A percentile compares a stretch with the other conserved stretches of the same genome.
Evolutionary conservation across 64 coral and sea anemone species (phyloP).

Genomic region (Porites australiensis): DNA sequence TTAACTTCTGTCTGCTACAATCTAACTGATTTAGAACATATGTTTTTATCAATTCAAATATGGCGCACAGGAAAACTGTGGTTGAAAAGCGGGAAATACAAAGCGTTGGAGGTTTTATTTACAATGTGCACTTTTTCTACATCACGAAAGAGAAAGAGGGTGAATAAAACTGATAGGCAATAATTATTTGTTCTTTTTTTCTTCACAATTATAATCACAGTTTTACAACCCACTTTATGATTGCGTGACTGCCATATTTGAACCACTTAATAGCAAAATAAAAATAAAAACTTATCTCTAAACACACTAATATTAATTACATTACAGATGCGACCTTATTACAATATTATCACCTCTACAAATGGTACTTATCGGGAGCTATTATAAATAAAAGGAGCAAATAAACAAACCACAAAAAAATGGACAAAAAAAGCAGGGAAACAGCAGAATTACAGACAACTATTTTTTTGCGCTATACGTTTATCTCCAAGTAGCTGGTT

Average conservation of each 20-base stretch:
- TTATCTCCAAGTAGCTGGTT: neutral
- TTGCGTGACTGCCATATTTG: neutral
- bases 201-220: neutral
- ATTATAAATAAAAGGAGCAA: conserved; percentile 35
- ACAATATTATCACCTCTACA: neutral
- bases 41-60: neutral
- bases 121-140: neutral
- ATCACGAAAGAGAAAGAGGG: neutral
- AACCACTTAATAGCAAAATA: neutral
- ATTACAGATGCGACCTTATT: conserved; percentile 9
- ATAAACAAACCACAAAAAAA: neutral
- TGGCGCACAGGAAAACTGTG: neutral
- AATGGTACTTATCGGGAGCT: neutral
- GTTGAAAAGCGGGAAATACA: neutral
- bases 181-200: neutral
- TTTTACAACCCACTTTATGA: neutral
- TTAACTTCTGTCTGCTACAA: conserved; percentile 1
- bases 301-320: neutral
- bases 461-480: neutral
- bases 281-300: neutral
- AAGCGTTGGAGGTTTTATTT: neutral
- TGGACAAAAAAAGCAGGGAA: neutral
- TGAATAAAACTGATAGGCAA: neutral
- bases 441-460: too few species aligned
- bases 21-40: neutral